phyloP scores from a whole-genome alignment of 2,113 vertebrate species.

The Puma concolor region DNA sequence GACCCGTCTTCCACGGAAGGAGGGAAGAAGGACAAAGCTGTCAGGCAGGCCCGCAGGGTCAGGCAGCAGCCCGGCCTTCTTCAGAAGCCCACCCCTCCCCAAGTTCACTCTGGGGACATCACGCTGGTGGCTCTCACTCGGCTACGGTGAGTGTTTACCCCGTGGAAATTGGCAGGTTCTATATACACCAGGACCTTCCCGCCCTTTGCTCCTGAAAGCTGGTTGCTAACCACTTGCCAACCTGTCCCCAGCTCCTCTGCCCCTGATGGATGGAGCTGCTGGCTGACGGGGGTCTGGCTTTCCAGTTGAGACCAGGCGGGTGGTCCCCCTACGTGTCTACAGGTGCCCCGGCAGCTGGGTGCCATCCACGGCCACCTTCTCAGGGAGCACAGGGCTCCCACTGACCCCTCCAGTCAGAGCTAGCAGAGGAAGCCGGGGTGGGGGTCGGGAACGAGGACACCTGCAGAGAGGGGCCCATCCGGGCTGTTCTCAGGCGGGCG shows the following conservation, averaged over 20 bases:
- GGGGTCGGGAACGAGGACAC: no score
- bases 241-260: fast-evolving
- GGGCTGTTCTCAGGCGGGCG: fast-evolving
- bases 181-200: no score
- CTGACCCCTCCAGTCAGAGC: neutral
- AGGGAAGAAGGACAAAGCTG: neutral
- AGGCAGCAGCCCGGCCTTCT: fast-evolving
- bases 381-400: neutral
- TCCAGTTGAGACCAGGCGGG: fast-evolving
- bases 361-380: fast-evolving
- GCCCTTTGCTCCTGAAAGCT: neutral
- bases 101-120: fast-evolving
- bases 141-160: no score
- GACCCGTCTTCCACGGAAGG: fast-evolving
- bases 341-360: fast-evolving
- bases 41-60: fast-evolving
- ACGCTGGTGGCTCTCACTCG: fast-evolving
- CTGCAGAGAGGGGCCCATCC: fast-evolving
- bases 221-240: neutral
- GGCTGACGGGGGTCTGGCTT: neutral
- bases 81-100: fast-evolving
- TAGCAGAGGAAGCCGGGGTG: fast-evolving
- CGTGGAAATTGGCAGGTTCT: fast-evolving
- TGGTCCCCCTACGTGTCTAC: fast-evolving
- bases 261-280: neutral